These are phyloP conservation scores for Lucifuga dentata DNA, from an alignment of 2,113 vertebrate species.

Conservation along the genomic window DNA sequence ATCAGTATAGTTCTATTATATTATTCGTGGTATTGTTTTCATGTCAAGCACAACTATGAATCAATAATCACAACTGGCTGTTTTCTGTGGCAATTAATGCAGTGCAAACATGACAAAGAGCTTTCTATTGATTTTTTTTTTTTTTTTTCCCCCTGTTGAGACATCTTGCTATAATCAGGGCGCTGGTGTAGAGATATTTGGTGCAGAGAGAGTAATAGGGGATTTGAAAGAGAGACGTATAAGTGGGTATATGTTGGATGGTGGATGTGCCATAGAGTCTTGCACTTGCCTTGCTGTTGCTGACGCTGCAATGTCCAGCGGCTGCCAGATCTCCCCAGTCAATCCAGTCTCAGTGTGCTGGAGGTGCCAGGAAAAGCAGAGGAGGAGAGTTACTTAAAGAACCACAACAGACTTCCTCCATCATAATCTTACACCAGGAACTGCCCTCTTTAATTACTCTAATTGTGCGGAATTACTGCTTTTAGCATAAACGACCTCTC, in stretches of 20 bases:
- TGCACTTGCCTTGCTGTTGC: conserved; percentile 57
- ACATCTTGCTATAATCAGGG: not conserved
- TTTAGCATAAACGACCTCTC: conserved; percentile 9
- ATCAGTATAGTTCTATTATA: conserved; percentile 51
- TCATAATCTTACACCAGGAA: conserved; percentile 4
- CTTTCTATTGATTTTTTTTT: conserved; percentile 50
- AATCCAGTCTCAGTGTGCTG: conserved; percentile 40
- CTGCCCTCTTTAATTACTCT: conserved; percentile 20
- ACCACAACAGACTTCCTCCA: conserved; percentile 14
- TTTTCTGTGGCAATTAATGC: conserved; percentile 55
- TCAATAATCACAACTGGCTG: conserved; percentile 28
- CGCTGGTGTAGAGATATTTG: conserved; percentile 20
- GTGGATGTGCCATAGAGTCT: conserved; percentile 44
- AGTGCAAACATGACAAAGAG: conserved; percentile 60
- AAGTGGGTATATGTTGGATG: conserved; percentile 16
- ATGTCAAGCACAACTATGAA: conserved; percentile 26
- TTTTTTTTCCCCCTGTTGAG: conserved; percentile 54
- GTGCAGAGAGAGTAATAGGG: not conserved
- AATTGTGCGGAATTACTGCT: conserved; percentile 27
- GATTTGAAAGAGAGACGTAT: conserved; percentile 15
- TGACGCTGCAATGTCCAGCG: conserved; percentile 66
- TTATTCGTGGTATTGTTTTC: conserved; percentile 55
- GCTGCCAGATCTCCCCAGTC: conserved; percentile 50
- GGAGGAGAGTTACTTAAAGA: conserved; percentile 33
- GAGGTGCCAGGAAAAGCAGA: conserved; percentile 41